Evolutionary conservation across 2,113 vertebrate genomes (phyloP).

Genomic region (Aplodontia rufa): DNA sequence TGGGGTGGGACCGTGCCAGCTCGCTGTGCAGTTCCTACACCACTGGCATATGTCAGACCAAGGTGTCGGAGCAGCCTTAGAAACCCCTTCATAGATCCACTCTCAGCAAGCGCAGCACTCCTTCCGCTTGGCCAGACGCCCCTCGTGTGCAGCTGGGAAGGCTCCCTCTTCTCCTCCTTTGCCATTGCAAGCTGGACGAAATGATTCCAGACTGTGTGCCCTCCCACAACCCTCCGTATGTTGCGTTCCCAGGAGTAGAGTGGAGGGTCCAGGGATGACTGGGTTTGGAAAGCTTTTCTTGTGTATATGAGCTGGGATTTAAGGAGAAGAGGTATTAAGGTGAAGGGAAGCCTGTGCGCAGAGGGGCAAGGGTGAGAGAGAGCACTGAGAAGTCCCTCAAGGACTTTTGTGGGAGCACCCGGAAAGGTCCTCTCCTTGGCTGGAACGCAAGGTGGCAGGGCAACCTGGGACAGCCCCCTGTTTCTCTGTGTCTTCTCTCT

Average conservation of each 20-base stretch:
- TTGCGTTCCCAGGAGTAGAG: not conserved
- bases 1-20: too few relatives aligned
- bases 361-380: accelerated
- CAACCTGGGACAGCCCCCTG: accelerated
- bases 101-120: too few relatives aligned
- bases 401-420: accelerated
- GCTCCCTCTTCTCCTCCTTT: too few relatives aligned
- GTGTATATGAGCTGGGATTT: not conserved
- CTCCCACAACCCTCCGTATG: not conserved
- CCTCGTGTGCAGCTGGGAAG: accelerated
- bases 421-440: not conserved
- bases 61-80: too few relatives aligned
- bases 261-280: not conserved
- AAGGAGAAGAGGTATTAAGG: not conserved
- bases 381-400: accelerated
- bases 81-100: too few relatives aligned
- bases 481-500: accelerated
- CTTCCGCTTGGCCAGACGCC: accelerated
- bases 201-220: not conserved
- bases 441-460: not conserved
- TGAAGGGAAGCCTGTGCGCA: accelerated
- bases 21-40: too few relatives aligned
- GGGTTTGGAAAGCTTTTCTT: not conserved
- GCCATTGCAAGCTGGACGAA: not conserved
- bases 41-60: too few relatives aligned